phyloP scores from a whole-genome alignment of 1,140 invertebrate genomes.

The Himalopsyche phryganea region DNA sequence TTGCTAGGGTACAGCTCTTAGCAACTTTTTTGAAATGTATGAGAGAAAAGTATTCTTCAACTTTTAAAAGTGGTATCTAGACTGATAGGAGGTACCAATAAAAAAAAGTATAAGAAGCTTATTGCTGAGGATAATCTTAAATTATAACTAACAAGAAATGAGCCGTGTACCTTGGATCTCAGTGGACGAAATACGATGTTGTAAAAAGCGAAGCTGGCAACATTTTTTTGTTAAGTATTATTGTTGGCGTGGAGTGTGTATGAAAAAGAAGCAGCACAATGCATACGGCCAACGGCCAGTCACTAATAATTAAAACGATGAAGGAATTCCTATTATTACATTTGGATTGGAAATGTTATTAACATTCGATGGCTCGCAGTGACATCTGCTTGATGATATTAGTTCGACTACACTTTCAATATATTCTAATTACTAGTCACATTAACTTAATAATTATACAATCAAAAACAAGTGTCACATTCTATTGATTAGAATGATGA shows the following conservation, averaged over 20 bases:
- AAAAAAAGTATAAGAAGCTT: too few species aligned
- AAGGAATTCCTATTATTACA: slow-evolving; percentile 18
- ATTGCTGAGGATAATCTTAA: slow-evolving; percentile 12
- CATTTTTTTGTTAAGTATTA: too few species aligned
- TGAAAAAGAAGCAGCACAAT: slow-evolving; percentile 2
- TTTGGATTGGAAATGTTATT: slow-evolving; percentile 7
- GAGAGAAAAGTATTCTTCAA: too few species aligned
- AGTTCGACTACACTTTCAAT: not conserved
- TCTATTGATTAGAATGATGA: too few species aligned
- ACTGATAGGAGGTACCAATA: too few species aligned
- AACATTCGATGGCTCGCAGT: not conserved
- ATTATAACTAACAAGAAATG: slow-evolving; percentile 17
- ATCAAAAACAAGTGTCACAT: too few species aligned
- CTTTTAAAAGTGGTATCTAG: too few species aligned
- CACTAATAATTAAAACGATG: slow-evolving; percentile 21
- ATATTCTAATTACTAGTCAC: not conserved
- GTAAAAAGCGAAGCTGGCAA: not conserved
- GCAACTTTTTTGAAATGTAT: too few species aligned
- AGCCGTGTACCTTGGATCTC: slow-evolving; percentile 2
- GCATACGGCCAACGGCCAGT: slow-evolving; percentile 2
- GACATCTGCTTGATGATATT: not conserved
- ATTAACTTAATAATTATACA: not conserved
- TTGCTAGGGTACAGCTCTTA: too few species aligned
- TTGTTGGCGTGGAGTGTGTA: not conserved
- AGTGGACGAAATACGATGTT: not conserved